Conservation (phyloP, 2,113 vertebrate species). For the Haplotaxodon microlepis region DNA sequence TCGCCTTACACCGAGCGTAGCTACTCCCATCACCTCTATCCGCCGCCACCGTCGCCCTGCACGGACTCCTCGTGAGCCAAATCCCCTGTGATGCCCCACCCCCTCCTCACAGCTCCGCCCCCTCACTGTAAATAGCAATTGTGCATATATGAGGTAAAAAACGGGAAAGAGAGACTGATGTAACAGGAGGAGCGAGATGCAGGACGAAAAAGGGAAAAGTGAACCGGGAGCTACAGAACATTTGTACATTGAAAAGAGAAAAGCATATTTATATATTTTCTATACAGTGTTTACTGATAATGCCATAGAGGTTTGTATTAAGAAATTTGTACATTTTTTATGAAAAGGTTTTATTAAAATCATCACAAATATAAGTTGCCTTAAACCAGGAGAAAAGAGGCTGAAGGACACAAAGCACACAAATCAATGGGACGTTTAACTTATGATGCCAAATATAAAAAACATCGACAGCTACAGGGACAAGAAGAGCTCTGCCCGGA, state of each 20-base stretch:
- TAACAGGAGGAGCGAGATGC: conserved; percentile 18
- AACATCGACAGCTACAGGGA: neutral
- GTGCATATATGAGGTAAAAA: conserved; percentile 69
- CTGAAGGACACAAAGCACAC: conserved; percentile 66
- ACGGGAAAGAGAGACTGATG: conserved; percentile 70
- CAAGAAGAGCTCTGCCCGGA: neutral
- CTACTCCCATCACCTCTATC: conserved; percentile 95
- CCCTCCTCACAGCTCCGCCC: conserved; percentile 50
- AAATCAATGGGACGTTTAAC: conserved; percentile 43
- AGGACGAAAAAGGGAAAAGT: conserved; percentile 28
- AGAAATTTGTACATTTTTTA: conserved; percentile 89
- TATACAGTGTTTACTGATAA: conserved; percentile 91
- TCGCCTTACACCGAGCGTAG: conserved; percentile 94
- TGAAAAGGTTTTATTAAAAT: conserved; percentile 76
- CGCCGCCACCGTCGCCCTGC: conserved; percentile 90
- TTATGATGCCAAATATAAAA: conserved; percentile 78
- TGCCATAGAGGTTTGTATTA: conserved; percentile 92
- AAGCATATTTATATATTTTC: conserved; percentile 99
- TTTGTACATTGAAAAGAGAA: conserved; percentile 87
- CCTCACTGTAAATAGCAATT: conserved; percentile 80
- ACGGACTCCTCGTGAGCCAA: conserved; percentile 91
- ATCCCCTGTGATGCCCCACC: neutral
- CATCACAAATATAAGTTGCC: conserved; percentile 90
- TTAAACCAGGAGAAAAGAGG: conserved; percentile 79
- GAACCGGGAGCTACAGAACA: conserved; percentile 68